Evolutionary conservation across 1,140 invertebrate species (phyloP).

Genomic region (Bombyx mandarina): DNA sequence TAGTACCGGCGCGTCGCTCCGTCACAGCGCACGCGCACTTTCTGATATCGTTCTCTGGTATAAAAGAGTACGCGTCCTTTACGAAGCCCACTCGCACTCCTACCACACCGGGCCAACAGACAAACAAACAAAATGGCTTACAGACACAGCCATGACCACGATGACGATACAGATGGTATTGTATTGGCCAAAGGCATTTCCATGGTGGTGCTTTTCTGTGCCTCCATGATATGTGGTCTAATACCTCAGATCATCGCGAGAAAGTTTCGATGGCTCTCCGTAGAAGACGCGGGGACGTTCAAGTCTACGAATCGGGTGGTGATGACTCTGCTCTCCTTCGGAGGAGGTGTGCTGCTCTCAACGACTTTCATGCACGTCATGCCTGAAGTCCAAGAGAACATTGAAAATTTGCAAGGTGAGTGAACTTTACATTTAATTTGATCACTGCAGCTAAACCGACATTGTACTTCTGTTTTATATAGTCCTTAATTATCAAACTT

Average conservation of each 20-base stretch:
- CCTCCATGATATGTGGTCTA: slow-evolving; percentile 80
- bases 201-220: slow-evolving; percentile 79
- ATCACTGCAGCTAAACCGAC: too few species aligned
- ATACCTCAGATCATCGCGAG: slow-evolving; percentile 78
- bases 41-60: slow-evolving; percentile 38
- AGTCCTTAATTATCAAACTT: too few species aligned
- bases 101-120: slow-evolving; percentile 13
- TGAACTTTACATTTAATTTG: slow-evolving; percentile 12
- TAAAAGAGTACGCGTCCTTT: slow-evolving; percentile 43
- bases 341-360: slow-evolving; percentile 90
- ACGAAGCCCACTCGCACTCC: slow-evolving; percentile 21
- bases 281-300: slow-evolving; percentile 52
- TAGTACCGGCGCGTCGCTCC: slow-evolving; percentile 50
- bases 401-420: slow-evolving; percentile 71
- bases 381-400: slow-evolving; percentile 85
- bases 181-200: slow-evolving; percentile 78
- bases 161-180: slow-evolving; percentile 59
- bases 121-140: slow-evolving; percentile 12
- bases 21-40: slow-evolving; percentile 47
- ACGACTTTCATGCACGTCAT: slow-evolving; percentile 92
- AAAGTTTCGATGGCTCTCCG: slow-evolving; percentile 73
- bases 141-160: slow-evolving; percentile 22
- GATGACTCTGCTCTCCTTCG: slow-evolving; percentile 81
- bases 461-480: too few species aligned
- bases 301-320: slow-evolving; percentile 56